phyloP scores from a whole-genome alignment of 2,888 invertebrate species.

The Aquatica leii region DNA sequence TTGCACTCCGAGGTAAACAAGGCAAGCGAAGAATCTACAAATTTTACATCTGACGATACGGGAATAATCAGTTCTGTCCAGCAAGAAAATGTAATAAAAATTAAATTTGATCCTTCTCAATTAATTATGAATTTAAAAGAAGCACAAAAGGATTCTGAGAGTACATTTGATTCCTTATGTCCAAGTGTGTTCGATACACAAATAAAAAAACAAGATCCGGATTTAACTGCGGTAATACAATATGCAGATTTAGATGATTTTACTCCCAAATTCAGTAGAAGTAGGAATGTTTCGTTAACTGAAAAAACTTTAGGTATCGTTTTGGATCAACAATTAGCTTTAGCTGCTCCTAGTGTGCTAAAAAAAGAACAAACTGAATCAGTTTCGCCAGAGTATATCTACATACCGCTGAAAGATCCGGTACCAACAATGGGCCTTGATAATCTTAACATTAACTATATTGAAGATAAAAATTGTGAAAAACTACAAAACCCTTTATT shows the following conservation, averaged over 20 bases:
- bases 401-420: conserved; percentile 41
- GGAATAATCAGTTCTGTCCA: background rate
- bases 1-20: conserved; percentile 1
- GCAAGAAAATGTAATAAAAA: too few species aligned
- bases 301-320: conserved; percentile 13
- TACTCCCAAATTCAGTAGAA: background rate
- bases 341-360: conserved; percentile 14
- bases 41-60: too few species aligned
- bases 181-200: background rate
- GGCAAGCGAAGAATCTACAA: background rate
- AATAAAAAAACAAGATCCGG: background rate
- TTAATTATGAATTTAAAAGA: background rate
- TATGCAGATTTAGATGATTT: too few species aligned
- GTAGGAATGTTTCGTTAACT: background rate
- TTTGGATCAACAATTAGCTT: conserved; percentile 22
- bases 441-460: too few species aligned
- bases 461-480: conserved; percentile 29
- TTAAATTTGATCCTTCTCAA: too few species aligned
- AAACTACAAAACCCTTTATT: too few species aligned
- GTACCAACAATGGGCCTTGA: too few species aligned
- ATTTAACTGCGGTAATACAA: background rate
- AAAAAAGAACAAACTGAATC: conserved; percentile 16
- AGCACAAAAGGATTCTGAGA: background rate
- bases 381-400: conserved; percentile 35
- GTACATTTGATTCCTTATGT: background rate